Percentiles rank a stretch among this genome's conserved stretches.
Conservation (phyloP, 2,113 vertebrate species). For the Phocoena phocoena region DNA sequence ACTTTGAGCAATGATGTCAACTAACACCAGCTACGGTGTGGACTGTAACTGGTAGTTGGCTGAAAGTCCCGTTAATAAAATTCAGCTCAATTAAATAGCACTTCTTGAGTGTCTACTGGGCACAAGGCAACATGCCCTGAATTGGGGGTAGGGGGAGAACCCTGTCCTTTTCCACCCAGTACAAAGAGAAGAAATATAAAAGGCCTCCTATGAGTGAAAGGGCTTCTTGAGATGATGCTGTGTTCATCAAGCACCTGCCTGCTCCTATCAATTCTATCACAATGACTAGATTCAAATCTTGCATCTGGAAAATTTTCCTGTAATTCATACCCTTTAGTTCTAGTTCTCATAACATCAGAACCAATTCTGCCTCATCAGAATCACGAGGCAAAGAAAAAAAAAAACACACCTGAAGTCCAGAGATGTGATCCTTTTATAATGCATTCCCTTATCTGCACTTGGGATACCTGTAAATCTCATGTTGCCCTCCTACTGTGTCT, state of each 20-base stretch:
- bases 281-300: not conserved
- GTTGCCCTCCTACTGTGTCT: not conserved
- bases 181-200: conserved; percentile 18
- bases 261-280: not conserved
- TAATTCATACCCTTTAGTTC: conserved; percentile 17
- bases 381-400: not conserved
- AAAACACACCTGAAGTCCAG: not conserved
- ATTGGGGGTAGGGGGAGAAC: not conserved
- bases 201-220: not conserved
- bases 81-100: not conserved
- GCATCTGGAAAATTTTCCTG: not conserved
- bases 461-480: not conserved
- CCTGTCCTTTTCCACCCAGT: not conserved
- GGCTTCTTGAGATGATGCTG: not conserved
- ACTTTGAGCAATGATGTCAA: not conserved
- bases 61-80: conserved; percentile 28
- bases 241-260: not conserved
- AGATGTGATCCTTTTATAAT: not conserved
- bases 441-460: not conserved
- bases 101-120: not conserved
- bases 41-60: not conserved
- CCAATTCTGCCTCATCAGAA: not conserved
- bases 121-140: not conserved
- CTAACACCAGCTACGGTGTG: not conserved
- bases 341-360: conserved; percentile 32